Conservation (phyloP, 1,140 invertebrate species). For the Heliconius melpomene region DNA sequence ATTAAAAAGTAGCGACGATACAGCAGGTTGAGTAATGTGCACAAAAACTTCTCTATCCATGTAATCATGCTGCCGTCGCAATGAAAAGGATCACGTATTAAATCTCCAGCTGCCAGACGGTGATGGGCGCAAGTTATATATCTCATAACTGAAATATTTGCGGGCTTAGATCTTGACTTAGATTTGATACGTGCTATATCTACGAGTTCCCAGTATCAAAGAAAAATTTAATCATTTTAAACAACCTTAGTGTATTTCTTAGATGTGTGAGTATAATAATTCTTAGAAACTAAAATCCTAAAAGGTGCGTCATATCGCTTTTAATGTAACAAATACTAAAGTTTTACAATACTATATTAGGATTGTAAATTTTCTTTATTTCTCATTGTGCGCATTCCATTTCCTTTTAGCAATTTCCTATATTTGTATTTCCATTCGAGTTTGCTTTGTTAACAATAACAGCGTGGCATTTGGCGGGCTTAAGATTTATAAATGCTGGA, state of each 20-base stretch:
- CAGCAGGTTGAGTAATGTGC: conserved; percentile 1
- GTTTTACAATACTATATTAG: neutral
- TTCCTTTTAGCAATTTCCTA: conserved; percentile 12
- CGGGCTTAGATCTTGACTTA: neutral
- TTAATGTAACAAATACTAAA: neutral
- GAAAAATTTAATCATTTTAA: neutral
- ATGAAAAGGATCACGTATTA: conserved; percentile 29
- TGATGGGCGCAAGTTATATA: conserved; percentile 17
- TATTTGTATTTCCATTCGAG: conserved; percentile 14
- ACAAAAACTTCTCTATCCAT: conserved; percentile 21
- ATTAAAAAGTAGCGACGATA: conserved; percentile 20
- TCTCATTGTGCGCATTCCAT: conserved; percentile 11
- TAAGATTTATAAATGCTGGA: conserved; percentile 22
- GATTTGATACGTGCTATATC: neutral
- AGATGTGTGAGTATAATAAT: no score
- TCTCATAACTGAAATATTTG: neutral
- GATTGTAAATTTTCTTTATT: conserved; percentile 14
- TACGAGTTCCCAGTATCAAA: neutral
- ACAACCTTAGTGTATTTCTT: neutral
- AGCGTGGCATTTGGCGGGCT: conserved; percentile 3
- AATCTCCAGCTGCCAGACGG: conserved; percentile 23
- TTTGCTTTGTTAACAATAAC: conserved; percentile 17
- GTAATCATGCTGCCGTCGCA: conserved; percentile 24
- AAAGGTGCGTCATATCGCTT: neutral
- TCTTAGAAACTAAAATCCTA: neutral